phyloP scores from a whole-genome alignment of 2,113 vertebrate species.

The Pao palembangensis region DNA sequence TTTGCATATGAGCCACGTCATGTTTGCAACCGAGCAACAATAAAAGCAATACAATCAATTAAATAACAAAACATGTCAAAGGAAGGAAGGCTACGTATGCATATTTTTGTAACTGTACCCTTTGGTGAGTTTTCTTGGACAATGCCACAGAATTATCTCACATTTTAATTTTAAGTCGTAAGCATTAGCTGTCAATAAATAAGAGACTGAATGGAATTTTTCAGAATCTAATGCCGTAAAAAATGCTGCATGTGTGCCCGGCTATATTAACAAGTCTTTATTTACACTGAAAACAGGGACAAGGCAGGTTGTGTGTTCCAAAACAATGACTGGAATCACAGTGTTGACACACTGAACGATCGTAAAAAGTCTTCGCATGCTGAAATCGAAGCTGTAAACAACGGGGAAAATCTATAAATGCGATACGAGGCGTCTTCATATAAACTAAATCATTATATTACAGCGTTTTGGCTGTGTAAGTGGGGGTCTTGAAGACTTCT shows the following conservation, averaged over 20 bases:
- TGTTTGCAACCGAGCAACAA: constrained; percentile 52
- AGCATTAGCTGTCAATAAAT: not conserved
- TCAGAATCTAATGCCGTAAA: constrained; percentile 40
- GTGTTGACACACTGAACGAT: constrained; percentile 9
- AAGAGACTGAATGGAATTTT: not conserved
- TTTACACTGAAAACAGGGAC: constrained; percentile 78
- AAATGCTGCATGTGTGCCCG: constrained; percentile 38
- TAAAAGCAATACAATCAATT: constrained; percentile 48
- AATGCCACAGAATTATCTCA: constrained; percentile 20
- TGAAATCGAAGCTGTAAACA: constrained; percentile 54
- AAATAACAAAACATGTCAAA: constrained; percentile 51
- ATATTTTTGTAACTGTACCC: constrained; percentile 26
- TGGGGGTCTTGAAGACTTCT: constrained; percentile 41
- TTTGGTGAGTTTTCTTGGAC: constrained; percentile 54
- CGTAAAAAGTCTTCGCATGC: constrained; percentile 36
- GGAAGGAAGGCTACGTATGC: constrained; percentile 38
- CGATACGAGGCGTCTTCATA: constrained; percentile 36
- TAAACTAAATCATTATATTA: constrained; percentile 32
- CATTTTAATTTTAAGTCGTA: constrained; percentile 25
- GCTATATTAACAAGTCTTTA: constrained; percentile 62
- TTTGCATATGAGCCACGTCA: constrained; percentile 51
- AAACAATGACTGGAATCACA: constrained; percentile 26
- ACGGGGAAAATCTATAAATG: constrained; percentile 23
- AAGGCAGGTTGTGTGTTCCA: constrained; percentile 63
- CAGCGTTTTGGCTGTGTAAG: constrained; percentile 43